Evolutionary conservation across 1,140 invertebrate species (phyloP).

Genomic region (Aphelinus atriplicis): DNA sequence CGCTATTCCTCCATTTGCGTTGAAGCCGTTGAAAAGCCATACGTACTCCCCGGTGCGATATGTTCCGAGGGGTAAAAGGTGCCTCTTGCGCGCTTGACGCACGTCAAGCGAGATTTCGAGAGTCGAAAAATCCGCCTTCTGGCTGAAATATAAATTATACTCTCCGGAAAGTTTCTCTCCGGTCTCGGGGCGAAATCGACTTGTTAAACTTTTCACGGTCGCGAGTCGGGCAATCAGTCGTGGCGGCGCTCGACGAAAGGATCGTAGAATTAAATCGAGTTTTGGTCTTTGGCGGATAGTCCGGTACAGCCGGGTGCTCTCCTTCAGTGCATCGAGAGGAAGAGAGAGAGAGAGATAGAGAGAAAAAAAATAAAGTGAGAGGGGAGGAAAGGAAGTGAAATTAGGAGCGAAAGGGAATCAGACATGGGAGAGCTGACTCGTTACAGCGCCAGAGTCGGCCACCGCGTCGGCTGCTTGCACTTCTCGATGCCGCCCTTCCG

Average conservation of each 20-base stretch:
- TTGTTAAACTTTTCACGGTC: conserved; percentile 20
- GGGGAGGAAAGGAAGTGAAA: conserved; percentile 20
- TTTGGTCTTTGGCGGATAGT: conserved; percentile 1
- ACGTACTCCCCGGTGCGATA: not conserved
- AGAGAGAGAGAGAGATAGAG: no score
- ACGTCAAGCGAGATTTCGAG: not conserved
- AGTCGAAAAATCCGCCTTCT: conserved; percentile 1
- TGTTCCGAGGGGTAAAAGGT: not conserved
- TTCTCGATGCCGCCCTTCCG: not conserved
- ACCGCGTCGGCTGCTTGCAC: no score
- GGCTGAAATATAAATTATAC: no score
- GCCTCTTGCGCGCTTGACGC: not conserved
- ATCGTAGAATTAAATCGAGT: conserved; percentile 32
- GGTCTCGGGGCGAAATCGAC: not conserved
- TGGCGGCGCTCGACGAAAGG: conserved; percentile 12
- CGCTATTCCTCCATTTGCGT: not conserved
- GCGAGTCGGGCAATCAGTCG: conserved; percentile 20
- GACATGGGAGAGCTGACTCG: conserved; percentile 25
- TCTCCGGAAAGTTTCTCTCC: no score
- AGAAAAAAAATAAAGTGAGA: not conserved
- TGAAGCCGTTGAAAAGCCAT: not conserved
- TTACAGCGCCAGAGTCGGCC: conserved; percentile 9
- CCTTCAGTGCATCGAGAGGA: no score
- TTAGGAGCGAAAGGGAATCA: conserved; percentile 32
- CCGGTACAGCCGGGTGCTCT: no score